These are phyloP conservation scores for Nemurella pictetii DNA, from an alignment of 2,888 invertebrate species.

Conservation along the genomic window DNA sequence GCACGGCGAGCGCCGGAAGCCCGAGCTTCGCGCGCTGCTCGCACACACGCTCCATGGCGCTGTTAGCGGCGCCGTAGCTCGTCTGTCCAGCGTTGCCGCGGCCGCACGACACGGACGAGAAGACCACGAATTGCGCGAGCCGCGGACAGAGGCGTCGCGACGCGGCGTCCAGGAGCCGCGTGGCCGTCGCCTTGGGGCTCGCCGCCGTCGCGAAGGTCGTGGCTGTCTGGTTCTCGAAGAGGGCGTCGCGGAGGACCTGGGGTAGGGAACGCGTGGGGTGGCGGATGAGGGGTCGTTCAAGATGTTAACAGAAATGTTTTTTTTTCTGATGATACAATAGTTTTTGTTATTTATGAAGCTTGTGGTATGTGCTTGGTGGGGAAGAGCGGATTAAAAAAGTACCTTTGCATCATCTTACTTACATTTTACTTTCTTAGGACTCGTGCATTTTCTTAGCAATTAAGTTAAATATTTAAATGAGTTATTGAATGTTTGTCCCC, in stretches of 20 bases:
- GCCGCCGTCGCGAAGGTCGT: conserved; percentile 70
- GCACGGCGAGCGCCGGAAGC: conserved; percentile 78
- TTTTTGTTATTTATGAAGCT: no score
- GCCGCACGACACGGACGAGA: conserved; percentile 90
- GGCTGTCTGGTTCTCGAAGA: conserved; percentile 75
- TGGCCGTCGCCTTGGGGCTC: conserved; percentile 81
- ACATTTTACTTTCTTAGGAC: no score
- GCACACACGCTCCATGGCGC: conserved; percentile 85
- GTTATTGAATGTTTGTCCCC: no score
- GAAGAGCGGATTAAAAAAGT: no score
- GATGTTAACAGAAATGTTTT: no score
- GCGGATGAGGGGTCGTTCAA: no score
- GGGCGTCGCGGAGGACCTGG: conserved; percentile 63
- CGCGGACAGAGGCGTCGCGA: conserved; percentile 62
- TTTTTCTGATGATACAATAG: no score
- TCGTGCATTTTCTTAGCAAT: no score
- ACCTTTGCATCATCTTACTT: no score
- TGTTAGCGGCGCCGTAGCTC: conserved; percentile 89
- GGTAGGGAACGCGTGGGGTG: no score
- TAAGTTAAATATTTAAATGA: no score
- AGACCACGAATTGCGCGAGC: conserved; percentile 77
- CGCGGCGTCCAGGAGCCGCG: conserved; percentile 71
- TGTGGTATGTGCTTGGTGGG: no score
- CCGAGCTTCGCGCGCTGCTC: conserved; percentile 71
- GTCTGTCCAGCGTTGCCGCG: conserved; percentile 90